Evolutionary conservation across 2,113 vertebrate genomes (phyloP), one percentile per base, ranked within the genome.

Genomic region (Tamias sibiricus): DNA sequence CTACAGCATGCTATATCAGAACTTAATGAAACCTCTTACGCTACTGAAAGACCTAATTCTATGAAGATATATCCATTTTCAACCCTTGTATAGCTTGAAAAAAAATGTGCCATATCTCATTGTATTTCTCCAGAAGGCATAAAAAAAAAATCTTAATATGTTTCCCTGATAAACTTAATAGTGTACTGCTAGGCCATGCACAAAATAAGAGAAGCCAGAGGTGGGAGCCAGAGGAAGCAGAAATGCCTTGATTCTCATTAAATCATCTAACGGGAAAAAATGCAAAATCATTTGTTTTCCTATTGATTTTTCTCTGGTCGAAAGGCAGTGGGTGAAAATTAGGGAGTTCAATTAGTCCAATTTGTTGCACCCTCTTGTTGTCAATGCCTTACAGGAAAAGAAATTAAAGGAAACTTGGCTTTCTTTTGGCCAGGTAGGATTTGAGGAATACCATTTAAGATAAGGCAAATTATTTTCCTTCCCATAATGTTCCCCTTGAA

Each of bases 1-100:
- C 20, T 81, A 62, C 16, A 81, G 7, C 40, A 28, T 64, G 7
- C 26, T 47, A 66, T 19, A 16, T 80, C 42, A 89, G 28, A 76
- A 91, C 57, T 76, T 68, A 77, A 91, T 62, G 11, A 97, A 96
- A 97, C 2, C 26, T 90, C 75, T 66, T 97, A 35, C 30, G 81
- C 88, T 88, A 44, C 69, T 90, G 8, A 49, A 93, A 95, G 64
- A 83, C 3, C 14, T 76, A 93, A 83, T 90, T 95, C 35, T 6
- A 96, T 62, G 37, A 59, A 75, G 26, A 49, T 77, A 0, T 57
- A 62, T 44, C 28, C 44, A 76, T 74, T 93, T 85, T 37, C 11
- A 90, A 76, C 9, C 17, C 14, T 28, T 79, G 72, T 64, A 10
- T 77, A 49, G 22, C 35, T 83, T 95, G 24, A 90, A 95, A 91